These are phyloP conservation scores for Lydus trimaculatus DNA, from an alignment of 2,888 invertebrate species.

Conservation along the genomic window DNA sequence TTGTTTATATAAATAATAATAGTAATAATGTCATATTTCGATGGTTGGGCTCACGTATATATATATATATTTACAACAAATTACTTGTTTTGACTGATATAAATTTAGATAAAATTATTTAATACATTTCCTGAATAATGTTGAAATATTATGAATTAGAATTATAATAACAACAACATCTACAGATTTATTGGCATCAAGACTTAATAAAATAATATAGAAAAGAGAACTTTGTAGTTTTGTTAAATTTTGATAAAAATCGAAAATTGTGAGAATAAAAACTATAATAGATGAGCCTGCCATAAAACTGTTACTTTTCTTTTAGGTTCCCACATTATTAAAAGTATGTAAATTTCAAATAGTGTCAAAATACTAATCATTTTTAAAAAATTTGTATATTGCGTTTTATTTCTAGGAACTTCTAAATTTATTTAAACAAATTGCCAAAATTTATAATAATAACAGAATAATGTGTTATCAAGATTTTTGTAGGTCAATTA, in stretches of 20 bases:
- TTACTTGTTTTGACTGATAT: conserved; percentile 30
- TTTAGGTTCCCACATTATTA: neutral
- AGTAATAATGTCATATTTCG: conserved; percentile 3
- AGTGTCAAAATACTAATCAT: neutral
- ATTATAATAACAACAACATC: neutral
- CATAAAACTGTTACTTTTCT: too few species aligned
- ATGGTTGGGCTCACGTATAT: neutral
- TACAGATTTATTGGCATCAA: neutral
- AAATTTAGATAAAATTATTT: conserved; percentile 11
- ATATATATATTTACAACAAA: conserved; percentile 19
- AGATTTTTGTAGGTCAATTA: too few species aligned
- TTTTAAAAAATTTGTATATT: neutral
- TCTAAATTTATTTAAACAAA: neutral
- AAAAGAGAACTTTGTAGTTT: neutral
- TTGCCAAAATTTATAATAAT: neutral
- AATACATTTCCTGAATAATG: neutral
- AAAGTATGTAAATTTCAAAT: too few species aligned
- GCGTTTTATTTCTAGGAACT: neutral
- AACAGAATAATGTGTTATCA: too few species aligned
- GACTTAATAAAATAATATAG: neutral
- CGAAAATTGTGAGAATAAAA: neutral
- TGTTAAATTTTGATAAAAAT: neutral
- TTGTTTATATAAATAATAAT: conserved; percentile 5
- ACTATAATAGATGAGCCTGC: too few species aligned
- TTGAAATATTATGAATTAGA: neutral